Percentiles rank a stretch among this genome's conserved stretches.
These are phyloP conservation scores for Chaetodon trifasciatus DNA, from an alignment of 2,797 vertebrate species.

Conservation along the genomic window DNA sequence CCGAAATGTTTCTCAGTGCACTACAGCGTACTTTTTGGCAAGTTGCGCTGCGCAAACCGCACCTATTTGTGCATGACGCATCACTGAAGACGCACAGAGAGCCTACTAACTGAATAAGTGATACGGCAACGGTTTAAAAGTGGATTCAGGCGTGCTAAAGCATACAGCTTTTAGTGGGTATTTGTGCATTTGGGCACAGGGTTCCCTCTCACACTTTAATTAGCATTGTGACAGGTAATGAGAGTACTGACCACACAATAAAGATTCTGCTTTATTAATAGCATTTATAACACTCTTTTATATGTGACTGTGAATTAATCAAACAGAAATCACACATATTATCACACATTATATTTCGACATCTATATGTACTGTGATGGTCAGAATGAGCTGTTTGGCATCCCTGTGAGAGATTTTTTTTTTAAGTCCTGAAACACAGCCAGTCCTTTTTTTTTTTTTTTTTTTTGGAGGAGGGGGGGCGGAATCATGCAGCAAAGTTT, in stretches of 20 bases:
- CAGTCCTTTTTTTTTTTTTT: slow-evolving; percentile 1
- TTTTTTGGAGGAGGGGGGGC: no score
- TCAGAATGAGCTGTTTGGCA: background rate
- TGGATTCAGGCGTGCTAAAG: background rate
- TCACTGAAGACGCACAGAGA: slow-evolving; percentile 44
- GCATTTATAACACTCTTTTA: background rate
- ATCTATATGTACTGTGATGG: background rate
- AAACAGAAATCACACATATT: background rate
- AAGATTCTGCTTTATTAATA: background rate
- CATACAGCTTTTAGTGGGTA: background rate
- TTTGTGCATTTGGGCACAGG: slow-evolving; percentile 1
- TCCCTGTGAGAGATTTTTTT: background rate
- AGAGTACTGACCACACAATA: background rate
- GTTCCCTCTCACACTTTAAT: background rate
- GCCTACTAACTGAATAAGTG: background rate
- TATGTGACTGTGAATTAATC: background rate
- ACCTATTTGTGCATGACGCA: slow-evolving; percentile 72
- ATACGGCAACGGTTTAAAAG: slow-evolving; percentile 3
- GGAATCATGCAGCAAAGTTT: background rate
- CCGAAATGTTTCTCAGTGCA: slow-evolving; percentile 19
- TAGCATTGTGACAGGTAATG: background rate
- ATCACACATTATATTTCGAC: background rate
- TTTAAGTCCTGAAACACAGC: background rate
- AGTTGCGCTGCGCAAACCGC: slow-evolving; percentile 65
- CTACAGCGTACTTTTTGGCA: slow-evolving; percentile 32